Conservation (phyloP, 2,113 vertebrate genomes). For the Emydocephalus ijimae region DNA sequence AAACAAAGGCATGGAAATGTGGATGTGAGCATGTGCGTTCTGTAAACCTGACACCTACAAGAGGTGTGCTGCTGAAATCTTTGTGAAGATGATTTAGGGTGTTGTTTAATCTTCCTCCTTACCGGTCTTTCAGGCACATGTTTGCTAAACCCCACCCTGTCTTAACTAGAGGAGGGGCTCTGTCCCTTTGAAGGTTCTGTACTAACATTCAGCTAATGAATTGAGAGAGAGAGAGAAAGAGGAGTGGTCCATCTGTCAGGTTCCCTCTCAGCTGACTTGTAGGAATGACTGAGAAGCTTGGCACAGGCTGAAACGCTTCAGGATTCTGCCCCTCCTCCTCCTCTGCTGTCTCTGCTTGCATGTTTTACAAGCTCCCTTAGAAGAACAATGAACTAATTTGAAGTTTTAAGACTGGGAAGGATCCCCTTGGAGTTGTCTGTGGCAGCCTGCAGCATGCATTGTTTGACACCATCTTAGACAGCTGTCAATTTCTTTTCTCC, state of each 20-base stretch:
- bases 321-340: constrained; percentile 50
- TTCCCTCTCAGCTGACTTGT: constrained; percentile 71
- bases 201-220: constrained; percentile 13
- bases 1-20: neutral
- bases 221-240: neutral
- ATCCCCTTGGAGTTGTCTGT: constrained; percentile 16
- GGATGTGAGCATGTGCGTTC: neutral
- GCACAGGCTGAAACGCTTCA: constrained; percentile 38
- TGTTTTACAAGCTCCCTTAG: constrained; percentile 42
- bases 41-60: neutral
- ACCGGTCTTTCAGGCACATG: constrained; percentile 37
- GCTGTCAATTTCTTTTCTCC: constrained; percentile 16
- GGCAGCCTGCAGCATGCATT: constrained; percentile 39
- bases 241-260: constrained; percentile 62
- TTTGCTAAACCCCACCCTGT: constrained; percentile 10
- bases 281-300: constrained; percentile 65
- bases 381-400: constrained; percentile 54
- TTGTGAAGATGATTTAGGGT: neutral
- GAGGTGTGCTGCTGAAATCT: neutral
- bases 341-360: constrained; percentile 5
- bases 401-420: constrained; percentile 46
- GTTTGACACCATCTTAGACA: constrained; percentile 35
- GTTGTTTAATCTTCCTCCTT: constrained; percentile 13
- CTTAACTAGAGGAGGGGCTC: constrained; percentile 19
- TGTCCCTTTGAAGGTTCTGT: neutral